A percentile compares a stretch with the other conserved stretches of the same genome.
Conservation (phyloP, 2,797 vertebrate genomes). For the Fratercula arctica region DNA sequence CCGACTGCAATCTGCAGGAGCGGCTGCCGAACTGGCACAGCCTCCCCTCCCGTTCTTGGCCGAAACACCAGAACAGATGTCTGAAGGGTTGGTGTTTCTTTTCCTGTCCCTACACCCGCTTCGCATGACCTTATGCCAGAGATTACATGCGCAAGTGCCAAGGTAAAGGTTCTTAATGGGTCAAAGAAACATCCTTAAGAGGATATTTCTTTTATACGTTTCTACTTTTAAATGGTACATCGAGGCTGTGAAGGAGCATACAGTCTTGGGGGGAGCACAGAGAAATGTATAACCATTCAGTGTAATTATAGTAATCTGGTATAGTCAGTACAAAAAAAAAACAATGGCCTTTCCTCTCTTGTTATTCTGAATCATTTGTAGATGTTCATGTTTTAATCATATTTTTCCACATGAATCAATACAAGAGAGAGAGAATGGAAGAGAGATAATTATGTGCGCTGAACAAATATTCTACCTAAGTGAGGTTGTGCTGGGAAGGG, state of each 20-base stretch:
- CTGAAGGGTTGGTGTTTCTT: constrained; percentile 51
- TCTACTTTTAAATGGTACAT: not conserved
- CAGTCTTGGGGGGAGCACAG: not conserved
- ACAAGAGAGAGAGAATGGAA: constrained; percentile 29
- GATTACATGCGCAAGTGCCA: constrained; percentile 49
- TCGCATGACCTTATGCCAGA: constrained; percentile 67
- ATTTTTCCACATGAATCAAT: constrained; percentile 73
- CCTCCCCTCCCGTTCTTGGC: constrained; percentile 65
- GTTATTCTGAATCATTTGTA: constrained; percentile 72
- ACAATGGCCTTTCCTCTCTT: constrained; percentile 72
- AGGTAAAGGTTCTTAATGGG: constrained; percentile 67
- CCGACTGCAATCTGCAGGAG: constrained; percentile 61
- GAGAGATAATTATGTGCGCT: constrained; percentile 64
- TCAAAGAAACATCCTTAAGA: constrained; percentile 60
- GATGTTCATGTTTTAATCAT: constrained; percentile 75
- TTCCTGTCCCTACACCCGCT: not conserved
- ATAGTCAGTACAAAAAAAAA: constrained; percentile 60
- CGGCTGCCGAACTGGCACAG: constrained; percentile 65
- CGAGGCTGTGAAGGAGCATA: not conserved
- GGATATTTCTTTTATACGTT: constrained; percentile 5
- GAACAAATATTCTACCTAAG: constrained; percentile 65
- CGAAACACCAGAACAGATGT: constrained; percentile 72
- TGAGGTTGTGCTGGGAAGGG: constrained; percentile 44
- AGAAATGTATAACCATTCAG: constrained; percentile 50
- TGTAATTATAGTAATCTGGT: constrained; percentile 68